Evolutionary conservation across 2,113 vertebrate species (phyloP), one percentile per base, ranked within the genome.

Genomic region (Perccottus glenii): DNA sequence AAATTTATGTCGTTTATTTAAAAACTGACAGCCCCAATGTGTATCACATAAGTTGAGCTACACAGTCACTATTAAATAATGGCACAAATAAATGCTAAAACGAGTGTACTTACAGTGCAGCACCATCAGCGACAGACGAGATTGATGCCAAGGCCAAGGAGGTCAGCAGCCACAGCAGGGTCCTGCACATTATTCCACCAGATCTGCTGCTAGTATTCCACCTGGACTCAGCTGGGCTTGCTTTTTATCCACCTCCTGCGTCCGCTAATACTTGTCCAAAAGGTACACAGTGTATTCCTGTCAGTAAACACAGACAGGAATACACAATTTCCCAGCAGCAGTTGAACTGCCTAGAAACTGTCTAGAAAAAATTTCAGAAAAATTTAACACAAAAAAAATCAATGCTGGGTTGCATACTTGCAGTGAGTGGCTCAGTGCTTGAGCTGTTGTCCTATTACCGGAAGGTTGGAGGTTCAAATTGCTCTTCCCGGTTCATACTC

Each of bases 291-390:
- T 63, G 47, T 4, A 27, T 27, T 27, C 19, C 19, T 27, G 19
- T 4, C 12, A 11, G 52, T 47, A 15, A 56, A 61, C 60, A 64
- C 40, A 58, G 33, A 40, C 9, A 64, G 14, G 35, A 15, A 1
- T 11, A 5, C 53, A 52, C 52, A 67, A 75, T 68, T 82, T 84
- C 73, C 84, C 77, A 48, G 61, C 43, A 87, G 64, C 53, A 60
- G 69, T 87, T 88, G 74, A n/a, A n/a, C n/a, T n/a, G n/a, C n/a
- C n/a, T n/a, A 60, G 60, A 78, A 87, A 84, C 40, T 5, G 0
- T 19, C 27, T 6, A 11, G 2, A 58, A 47, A 50, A 65, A 68
- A 3, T 11, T 14, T 55, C 8, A 9, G 38, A 44, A 71, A 63
- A 53, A 11, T 11, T 42, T 72, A 78, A 83, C 63, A 66, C 4